Evolutionary conservation across 2,113 vertebrate species (phyloP), one percentile per base, ranked within the genome.

Genomic region (Brachyistius frenatus): DNA sequence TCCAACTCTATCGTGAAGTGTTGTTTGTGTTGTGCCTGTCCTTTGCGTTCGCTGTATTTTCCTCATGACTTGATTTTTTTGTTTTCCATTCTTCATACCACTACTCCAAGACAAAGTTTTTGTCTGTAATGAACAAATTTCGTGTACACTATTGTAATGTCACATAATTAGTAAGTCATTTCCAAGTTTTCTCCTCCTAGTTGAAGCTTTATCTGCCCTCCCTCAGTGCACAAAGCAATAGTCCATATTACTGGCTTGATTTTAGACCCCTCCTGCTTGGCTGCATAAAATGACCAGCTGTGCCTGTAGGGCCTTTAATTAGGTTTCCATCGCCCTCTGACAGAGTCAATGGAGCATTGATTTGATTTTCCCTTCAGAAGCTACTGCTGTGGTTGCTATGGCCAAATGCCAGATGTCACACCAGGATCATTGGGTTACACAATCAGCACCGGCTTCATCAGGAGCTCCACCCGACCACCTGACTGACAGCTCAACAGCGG

Each of bases 311-410:
- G 91, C 77, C 65, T 93, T 93, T 93, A 94, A 95, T 94, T 94
- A 94, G 87, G 86, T 93, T 94, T 94, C 93, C 94, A 94, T 93
- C 86, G 69, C 66, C 39, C 88, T 86, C 81, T 89, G 89, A 90
- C 90, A 90, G 87, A 92, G 91, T 94, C 94, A 86, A 94, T 94
- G 90, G 60, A 68, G 53, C 85, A 95, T 93, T 89, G 94, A 94
- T 94, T 91, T 85, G 86, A 94, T 94, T 93, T 94, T 92, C 93
- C 92, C 90, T 93, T 80, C 89, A 91, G 92, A 91, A 92, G 86
- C 87, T 77, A 63, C 65, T 49, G 80, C 82, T 63, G 53, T 86
- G 74, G 80, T 81, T 44, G 77, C 86, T 63, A 86, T 89, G 82
- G 89, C 85, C 89, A 89, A 88, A 88, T 80, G 89, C 88, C 89